Evolutionary conservation across 2,888 invertebrate species (phyloP).

Genomic region (Tipula lateralis): DNA sequence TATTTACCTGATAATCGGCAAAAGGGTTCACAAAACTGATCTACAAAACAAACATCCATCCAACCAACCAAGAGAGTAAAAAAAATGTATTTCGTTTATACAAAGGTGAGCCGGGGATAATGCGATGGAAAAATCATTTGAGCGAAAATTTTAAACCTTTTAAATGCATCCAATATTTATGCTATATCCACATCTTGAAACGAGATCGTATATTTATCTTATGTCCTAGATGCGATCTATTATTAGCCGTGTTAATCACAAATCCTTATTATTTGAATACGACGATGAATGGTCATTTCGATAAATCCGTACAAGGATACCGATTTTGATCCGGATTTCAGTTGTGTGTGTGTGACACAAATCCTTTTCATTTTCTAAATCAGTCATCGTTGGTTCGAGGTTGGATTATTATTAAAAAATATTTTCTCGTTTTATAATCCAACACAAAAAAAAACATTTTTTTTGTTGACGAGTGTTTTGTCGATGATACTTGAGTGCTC

Average conservation of each 20-base stretch:
- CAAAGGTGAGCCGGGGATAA: background rate
- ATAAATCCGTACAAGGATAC: background rate
- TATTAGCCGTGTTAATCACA: slow-evolving; percentile 2
- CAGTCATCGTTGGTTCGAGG: background rate
- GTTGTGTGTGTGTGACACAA: background rate
- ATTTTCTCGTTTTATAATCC: background rate
- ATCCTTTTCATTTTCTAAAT: background rate
- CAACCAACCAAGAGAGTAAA: too few relatives aligned
- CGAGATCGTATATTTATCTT: background rate
- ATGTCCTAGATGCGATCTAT: background rate
- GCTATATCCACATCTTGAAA: slow-evolving; percentile 3
- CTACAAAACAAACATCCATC: background rate
- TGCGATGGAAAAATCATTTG: slow-evolving; percentile 24
- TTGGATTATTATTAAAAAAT: background rate
- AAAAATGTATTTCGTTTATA: background rate
- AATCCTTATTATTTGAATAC: slow-evolving; percentile 11
- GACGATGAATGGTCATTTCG: background rate
- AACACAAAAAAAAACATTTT: background rate
- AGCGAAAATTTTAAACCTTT: slow-evolving; percentile 25
- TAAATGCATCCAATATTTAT: slow-evolving; percentile 26
- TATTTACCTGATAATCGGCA: background rate
- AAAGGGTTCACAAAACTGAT: slow-evolving; percentile 4
- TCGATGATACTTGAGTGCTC: background rate
- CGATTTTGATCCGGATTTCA: background rate
- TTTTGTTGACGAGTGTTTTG: background rate